Conservation (phyloP, 2,797 vertebrate species). For the Mormyrops boulengeri region DNA sequence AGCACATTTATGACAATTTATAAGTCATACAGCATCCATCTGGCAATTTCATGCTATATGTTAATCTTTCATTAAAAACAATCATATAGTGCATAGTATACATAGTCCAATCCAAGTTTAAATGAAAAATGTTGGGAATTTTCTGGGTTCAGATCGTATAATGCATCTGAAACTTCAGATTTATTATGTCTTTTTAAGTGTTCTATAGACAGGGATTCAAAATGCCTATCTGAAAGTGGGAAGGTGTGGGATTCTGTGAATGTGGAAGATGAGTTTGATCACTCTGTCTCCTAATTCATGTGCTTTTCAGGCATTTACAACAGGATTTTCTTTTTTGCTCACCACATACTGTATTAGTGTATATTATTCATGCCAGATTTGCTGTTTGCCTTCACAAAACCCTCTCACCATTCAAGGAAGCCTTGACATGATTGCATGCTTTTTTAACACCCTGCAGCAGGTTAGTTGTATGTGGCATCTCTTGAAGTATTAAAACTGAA, state of each 20-base stretch:
- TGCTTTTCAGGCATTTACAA: constrained; percentile 29
- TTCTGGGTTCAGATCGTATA: background rate
- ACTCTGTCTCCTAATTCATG: constrained; percentile 31
- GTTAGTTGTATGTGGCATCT: background rate
- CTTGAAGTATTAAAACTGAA: background rate
- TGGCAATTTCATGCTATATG: background rate
- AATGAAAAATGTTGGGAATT: background rate
- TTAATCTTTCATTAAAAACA: constrained; percentile 2
- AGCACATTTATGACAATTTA: background rate
- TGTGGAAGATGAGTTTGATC: constrained; percentile 20
- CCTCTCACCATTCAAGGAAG: background rate
- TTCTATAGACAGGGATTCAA: constrained; percentile 37
- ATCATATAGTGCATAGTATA: background rate
- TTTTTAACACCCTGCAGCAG: background rate
- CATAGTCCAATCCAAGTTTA: background rate
- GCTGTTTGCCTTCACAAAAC: background rate
- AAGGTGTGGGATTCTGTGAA: constrained; percentile 24
- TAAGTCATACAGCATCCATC: background rate
- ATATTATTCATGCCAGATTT: constrained; percentile 14
- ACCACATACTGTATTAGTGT: constrained; percentile 27
- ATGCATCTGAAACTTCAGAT: constrained; percentile 36
- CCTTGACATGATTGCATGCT: constrained; percentile 1
- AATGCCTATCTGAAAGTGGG: constrained; percentile 22
- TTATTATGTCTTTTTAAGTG: constrained; percentile 38
- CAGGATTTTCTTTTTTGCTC: constrained; percentile 33